Evolutionary conservation across 2,797 vertebrate species (phyloP).

Genomic region (Pelodytes ibericus): DNA sequence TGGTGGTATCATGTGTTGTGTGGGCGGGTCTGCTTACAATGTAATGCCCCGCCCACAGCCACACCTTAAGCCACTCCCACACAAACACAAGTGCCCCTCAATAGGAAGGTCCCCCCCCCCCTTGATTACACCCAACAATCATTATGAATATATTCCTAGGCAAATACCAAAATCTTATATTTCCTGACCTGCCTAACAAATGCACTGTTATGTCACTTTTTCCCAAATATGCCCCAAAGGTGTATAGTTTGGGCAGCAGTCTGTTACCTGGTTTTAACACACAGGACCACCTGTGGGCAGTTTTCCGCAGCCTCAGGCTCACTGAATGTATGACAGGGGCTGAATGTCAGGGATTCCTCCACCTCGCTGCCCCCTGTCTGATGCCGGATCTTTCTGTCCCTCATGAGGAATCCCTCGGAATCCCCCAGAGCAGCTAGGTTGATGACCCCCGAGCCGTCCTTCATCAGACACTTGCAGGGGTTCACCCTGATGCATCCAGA

Average conservation of each 20-base stretch:
- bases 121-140: too few species aligned
- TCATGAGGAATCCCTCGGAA: slow-evolving; percentile 66
- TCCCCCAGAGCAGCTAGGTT: slow-evolving; percentile 69
- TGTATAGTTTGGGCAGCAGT: background rate
- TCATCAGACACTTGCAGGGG: slow-evolving; percentile 76
- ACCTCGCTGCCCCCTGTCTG: background rate
- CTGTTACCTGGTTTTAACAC: slow-evolving; percentile 64
- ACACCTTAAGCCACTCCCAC: too few species aligned
- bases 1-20: too few species aligned
- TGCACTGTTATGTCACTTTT: too few species aligned
- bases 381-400: slow-evolving; percentile 47
- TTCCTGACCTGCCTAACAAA: too few species aligned
- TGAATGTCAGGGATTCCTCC: slow-evolving; percentile 69
- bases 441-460: slow-evolving; percentile 74
- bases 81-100: too few species aligned
- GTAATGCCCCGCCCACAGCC: too few species aligned
- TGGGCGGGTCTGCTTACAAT: too few species aligned
- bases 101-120: too few species aligned
- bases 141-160: too few species aligned
- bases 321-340: slow-evolving; percentile 72
- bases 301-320: slow-evolving; percentile 63
- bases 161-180: too few species aligned
- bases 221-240: too few species aligned
- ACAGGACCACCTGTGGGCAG: slow-evolving; percentile 67
- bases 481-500: slow-evolving; percentile 74